Evolutionary conservation across 2,888 invertebrate species (phyloP).

Genomic region (Brachynemurus nebulosus): DNA sequence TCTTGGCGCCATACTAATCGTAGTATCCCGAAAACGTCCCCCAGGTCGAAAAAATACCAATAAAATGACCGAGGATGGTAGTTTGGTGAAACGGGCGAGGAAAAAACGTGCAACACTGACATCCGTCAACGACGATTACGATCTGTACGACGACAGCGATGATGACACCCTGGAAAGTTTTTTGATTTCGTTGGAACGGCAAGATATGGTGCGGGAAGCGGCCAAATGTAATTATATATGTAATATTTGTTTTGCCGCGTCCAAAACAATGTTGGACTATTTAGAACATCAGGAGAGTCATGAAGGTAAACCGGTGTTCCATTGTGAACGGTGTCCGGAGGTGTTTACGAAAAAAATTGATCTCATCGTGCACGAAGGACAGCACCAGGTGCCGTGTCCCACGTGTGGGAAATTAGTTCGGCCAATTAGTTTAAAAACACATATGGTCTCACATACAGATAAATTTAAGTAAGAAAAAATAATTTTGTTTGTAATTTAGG

Average conservation of each 20-base stretch:
- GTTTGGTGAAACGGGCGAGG: not conserved
- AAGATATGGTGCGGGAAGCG: conserved; percentile 11
- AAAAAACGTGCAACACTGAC: not conserved
- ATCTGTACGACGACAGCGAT: conserved; percentile 3
- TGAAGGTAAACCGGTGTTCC: conserved; percentile 18
- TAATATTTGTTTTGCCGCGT: conserved; percentile 19
- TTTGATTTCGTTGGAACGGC: conserved; percentile 7
- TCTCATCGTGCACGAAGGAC: conserved; percentile 8
- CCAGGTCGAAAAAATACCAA: conserved; percentile 3
- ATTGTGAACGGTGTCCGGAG: conserved; percentile 20
- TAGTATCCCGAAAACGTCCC: not conserved
- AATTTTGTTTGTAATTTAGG: no score
- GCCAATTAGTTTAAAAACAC: conserved; percentile 9
- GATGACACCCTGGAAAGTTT: conserved; percentile 6
- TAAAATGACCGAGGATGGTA: not conserved
- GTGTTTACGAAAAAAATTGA: conserved; percentile 8
- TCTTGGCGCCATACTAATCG: no score
- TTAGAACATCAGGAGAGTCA: conserved; percentile 22
- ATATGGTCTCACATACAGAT: conserved; percentile 10
- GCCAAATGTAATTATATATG: conserved; percentile 18
- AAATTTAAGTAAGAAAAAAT: conserved; percentile 7
- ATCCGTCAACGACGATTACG: not conserved
- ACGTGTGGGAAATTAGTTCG: conserved; percentile 9
- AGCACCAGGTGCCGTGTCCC: conserved; percentile 10
- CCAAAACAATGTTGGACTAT: conserved; percentile 21